Conservation (phyloP, 2,797 vertebrate species). For the Pteronotus mesoamericanus region DNA sequence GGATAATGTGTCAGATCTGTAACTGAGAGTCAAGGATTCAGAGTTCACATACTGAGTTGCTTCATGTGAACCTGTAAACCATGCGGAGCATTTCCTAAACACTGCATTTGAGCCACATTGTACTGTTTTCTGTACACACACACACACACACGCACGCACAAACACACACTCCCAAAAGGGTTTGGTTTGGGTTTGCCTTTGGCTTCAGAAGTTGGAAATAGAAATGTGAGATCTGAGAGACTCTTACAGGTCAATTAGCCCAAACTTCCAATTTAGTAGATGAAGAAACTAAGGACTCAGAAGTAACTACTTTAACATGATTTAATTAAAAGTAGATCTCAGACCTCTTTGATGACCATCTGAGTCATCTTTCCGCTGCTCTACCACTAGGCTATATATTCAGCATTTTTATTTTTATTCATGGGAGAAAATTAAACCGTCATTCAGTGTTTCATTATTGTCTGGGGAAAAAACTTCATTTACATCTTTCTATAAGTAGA, state of each 20-base stretch:
- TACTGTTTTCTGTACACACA: background rate
- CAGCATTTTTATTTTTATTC: constrained; percentile 3
- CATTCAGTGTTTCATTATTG: background rate
- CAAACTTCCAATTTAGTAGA: background rate
- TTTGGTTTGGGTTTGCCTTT: background rate
- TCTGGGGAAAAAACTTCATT: background rate
- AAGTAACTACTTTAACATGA: background rate
- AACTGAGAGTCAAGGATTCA: background rate
- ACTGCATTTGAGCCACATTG: background rate
- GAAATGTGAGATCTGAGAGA: background rate
- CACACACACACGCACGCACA: background rate
- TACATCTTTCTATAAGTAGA: background rate
- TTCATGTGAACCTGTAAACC: background rate
- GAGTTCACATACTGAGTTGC: background rate
- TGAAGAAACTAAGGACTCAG: background rate
- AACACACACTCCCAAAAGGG: background rate
- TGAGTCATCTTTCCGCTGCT: background rate
- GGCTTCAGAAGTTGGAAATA: background rate
- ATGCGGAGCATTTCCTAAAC: background rate
- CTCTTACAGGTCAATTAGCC: background rate
- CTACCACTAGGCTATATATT: background rate
- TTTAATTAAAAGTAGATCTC: background rate
- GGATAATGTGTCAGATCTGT: background rate
- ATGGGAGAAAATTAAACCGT: background rate
- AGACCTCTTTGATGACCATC: background rate